Evolutionary conservation across 2,797 vertebrate species (phyloP), one percentile per base, ranked within the genome.

Genomic region (Gymnopithys bicolor): DNA sequence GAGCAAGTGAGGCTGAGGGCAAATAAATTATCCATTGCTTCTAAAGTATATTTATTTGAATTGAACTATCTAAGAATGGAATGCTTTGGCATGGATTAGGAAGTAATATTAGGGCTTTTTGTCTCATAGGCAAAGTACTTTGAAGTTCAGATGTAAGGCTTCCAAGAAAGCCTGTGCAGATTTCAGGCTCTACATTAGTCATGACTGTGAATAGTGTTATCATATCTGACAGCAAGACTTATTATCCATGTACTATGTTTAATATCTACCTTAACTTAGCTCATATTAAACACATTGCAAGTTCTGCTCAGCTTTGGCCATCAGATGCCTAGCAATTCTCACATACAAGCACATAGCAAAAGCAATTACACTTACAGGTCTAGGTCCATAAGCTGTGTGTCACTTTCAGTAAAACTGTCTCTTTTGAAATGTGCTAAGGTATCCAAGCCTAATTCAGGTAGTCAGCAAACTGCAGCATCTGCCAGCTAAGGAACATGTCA

Each of bases 391-490:
- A 93, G 79, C 89, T 92, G 43, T 49, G 37, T 62, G 82, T 90
- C 95, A 85, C 71, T 94, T 96, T 85, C 77, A 92, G 74, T 86
- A 91, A 90, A 84, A 48, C 78, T 92, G 56, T 81, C 88, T 91
- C 52, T 84, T 94, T 52, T 92, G 89, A 94, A 94, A 92, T 70
- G 58, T 74, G 52, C 30, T 88, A 90, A 86, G 55, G 45, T 91
- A 88, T 55, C 70, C 64, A 89, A 88, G 35, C 24, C 39, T 96
- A 96, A 97, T 96, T 88, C 86, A 94, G 82, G 77, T 51, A 95
- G 93, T 91, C 95, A 97, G 94, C 70, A 91, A 84, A 83, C 74
- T 55, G 86, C 53, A 81, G 48, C 64, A 83, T 91, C 88, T 96
- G 78, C 76, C 94, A 95, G n/a, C 46, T 80, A 51, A 85, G 67